Evolutionary conservation across 2,888 invertebrate genomes (phyloP).

Genomic region (Drosophila mulleri): DNA sequence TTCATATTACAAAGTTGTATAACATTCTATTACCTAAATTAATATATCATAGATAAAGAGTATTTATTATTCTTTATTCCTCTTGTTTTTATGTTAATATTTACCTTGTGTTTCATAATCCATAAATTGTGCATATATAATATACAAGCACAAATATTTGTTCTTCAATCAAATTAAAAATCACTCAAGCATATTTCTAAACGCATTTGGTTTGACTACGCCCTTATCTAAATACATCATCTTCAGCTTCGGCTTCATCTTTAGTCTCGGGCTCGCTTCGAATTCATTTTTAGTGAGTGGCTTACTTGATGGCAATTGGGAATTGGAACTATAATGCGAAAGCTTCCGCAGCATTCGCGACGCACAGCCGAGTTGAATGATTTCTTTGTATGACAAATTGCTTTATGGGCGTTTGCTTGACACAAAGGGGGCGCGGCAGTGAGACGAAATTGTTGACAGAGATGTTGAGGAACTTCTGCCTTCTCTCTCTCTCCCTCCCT

Average conservation of each 20-base stretch:
- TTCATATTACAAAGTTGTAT: background rate
- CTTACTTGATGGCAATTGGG: conserved; percentile 44
- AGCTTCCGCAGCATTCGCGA: conserved; percentile 48
- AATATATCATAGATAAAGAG: background rate
- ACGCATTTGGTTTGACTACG: background rate
- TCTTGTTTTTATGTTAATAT: background rate
- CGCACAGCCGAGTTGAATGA: conserved; percentile 54
- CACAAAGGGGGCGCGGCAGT: background rate
- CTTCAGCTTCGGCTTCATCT: background rate
- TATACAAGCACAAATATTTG: background rate
- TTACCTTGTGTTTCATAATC: conserved; percentile 5
- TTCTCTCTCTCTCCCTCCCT: background rate
- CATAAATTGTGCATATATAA: background rate
- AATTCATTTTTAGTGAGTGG: conserved; percentile 21
- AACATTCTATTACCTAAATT: background rate
- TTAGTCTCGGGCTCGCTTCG: conserved; percentile 10
- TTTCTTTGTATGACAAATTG: conserved; percentile 79
- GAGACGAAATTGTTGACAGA: background rate
- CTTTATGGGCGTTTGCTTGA: background rate
- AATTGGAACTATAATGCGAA: conserved; percentile 42
- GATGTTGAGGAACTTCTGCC: conserved; percentile 38
- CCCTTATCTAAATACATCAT: background rate
- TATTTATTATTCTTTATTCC: background rate
- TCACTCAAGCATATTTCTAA: background rate
- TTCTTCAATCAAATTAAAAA: background rate